Evolutionary conservation across 2,113 vertebrate species (phyloP).

Genomic region (Caranx melampygus): DNA sequence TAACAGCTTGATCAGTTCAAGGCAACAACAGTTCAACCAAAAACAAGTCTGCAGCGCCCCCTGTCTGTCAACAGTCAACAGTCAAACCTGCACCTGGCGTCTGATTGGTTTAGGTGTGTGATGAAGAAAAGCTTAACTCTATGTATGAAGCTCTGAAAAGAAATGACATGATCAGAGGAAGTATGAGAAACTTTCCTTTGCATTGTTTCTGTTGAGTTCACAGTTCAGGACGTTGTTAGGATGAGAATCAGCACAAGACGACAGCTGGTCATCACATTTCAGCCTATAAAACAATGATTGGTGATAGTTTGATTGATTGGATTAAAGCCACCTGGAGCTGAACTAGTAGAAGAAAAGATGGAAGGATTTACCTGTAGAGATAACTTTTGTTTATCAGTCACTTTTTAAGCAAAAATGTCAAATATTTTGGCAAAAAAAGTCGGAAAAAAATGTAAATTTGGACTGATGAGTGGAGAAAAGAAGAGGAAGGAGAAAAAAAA

Average conservation of each 20-base stretch:
- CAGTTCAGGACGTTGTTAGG: too few species aligned
- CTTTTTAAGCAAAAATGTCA: neutral
- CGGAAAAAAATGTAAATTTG: neutral
- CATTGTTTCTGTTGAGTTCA: neutral
- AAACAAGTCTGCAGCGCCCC: neutral
- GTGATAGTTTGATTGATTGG: too few species aligned
- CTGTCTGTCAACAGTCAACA: too few species aligned
- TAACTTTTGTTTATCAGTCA: too few species aligned
- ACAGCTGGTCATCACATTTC: too few species aligned
- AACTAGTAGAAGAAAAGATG: too few species aligned
- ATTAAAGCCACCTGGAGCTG: too few species aligned
- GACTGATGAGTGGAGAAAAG: neutral
- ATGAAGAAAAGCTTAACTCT: too few species aligned
- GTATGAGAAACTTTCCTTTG: neutral
- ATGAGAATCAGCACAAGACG: too few species aligned
- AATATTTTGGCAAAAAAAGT: neutral
- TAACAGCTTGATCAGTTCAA: constrained; percentile 13
- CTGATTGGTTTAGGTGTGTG: neutral
- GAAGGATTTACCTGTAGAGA: too few species aligned
- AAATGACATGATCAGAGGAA: neutral
- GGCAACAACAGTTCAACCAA: neutral
- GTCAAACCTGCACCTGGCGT: neutral
- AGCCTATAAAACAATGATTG: too few species aligned
- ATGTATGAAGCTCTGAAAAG: neutral
- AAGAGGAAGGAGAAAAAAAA: neutral